These are phyloP conservation scores for Temnopleurus reevesii DNA, from an alignment of 53 echinoderm and acorn worm genomes.

Conservation along the genomic window DNA sequence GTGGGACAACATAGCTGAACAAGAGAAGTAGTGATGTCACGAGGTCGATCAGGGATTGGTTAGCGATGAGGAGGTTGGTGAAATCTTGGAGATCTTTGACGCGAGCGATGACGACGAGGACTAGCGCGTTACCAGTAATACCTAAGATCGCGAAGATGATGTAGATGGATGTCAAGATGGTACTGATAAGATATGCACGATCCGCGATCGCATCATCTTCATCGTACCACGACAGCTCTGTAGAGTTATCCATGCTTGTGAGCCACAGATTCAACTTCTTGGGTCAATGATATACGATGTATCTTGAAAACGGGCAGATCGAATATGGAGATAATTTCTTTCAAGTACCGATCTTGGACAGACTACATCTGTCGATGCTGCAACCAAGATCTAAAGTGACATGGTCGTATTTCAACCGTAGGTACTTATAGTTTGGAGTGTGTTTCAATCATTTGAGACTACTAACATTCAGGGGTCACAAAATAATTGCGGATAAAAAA, in stretches of 20 bases:
- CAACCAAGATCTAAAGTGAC: no score
- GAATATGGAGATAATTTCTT: no score
- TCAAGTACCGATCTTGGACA: no score
- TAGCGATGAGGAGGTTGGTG: slow-evolving; percentile 49
- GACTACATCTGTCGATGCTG: no score
- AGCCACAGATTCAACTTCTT: no score
- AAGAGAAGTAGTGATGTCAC: slow-evolving; percentile 46
- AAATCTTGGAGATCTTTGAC: slow-evolving; percentile 17
- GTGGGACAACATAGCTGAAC: background rate
- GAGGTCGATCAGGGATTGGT: slow-evolving; percentile 62
- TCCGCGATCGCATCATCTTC: background rate
- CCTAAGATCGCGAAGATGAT: slow-evolving; percentile 20
- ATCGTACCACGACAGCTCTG: background rate
- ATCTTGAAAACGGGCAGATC: no score
- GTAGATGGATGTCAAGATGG: slow-evolving; percentile 1
- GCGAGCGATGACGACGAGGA: slow-evolving; percentile 54
- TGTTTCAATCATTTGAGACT: no score
- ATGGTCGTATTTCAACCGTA: no score
- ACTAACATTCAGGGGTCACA: no score
- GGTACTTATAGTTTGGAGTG: no score
- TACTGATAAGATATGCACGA: background rate
- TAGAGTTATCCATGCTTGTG: background rate
- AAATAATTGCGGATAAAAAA: no score
- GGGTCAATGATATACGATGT: no score
- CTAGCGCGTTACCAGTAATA: slow-evolving; percentile 60